Evolutionary conservation across 2,113 vertebrate species (phyloP).

Genomic region (Holacanthus passer): DNA sequence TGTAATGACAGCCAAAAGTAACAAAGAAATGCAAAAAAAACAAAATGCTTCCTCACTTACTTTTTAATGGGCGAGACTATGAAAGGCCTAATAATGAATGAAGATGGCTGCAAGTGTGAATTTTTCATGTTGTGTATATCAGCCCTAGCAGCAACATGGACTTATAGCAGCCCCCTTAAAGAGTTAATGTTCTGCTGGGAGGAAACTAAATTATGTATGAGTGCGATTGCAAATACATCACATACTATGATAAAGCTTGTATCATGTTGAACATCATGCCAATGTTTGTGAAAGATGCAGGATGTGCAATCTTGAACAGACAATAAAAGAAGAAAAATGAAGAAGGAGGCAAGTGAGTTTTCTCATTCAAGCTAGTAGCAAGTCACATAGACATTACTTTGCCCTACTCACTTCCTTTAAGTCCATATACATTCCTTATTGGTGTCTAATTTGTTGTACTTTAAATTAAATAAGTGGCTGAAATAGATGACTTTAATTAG

Average conservation of each 20-base stretch:
- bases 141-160: not conserved
- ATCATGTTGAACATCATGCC: not conserved
- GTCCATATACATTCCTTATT: slow-evolving; percentile 6
- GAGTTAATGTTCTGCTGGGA: not conserved
- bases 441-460: slow-evolving; percentile 1
- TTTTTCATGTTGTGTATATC: not conserved
- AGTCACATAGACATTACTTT: not conserved
- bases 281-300: not conserved
- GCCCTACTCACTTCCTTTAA: not conserved
- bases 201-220: not conserved
- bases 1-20: too few relatives aligned
- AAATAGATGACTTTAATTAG: slow-evolving; percentile 52
- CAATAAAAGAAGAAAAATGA: not conserved
- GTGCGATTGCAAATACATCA: not conserved
- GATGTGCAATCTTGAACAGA: not conserved
- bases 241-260: not conserved
- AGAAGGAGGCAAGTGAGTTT: not conserved
- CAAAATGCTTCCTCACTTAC: not conserved
- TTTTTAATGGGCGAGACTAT: not conserved
- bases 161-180: not conserved
- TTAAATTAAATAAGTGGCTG: slow-evolving; percentile 11
- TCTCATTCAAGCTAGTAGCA: not conserved
- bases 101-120: not conserved
- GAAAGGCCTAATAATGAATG: not conserved
- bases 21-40: too few relatives aligned